A percentile compares a stretch with the other conserved stretches of the same genome.
Conservation (phyloP, 92 coral and sea anemone genomes). For the Phenganax subtilis region DNA sequence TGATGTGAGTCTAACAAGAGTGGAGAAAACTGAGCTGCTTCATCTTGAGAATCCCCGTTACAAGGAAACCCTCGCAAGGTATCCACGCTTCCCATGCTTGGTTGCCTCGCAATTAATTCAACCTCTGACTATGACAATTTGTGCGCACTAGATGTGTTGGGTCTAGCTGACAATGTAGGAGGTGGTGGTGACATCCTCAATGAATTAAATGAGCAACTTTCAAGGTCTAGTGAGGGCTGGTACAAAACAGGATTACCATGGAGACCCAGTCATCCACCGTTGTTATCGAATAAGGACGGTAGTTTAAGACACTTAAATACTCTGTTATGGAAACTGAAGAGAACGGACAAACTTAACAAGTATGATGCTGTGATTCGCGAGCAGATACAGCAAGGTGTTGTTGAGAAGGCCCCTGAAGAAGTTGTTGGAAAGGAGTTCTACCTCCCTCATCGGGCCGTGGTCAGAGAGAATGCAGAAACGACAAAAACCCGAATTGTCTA, state of each 20-base stretch:
- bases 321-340: background rate
- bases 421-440: slow-evolving; percentile 17
- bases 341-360: background rate
- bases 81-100: background rate
- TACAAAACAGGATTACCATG: background rate
- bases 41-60: slow-evolving; percentile 9
- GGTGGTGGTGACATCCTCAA: background rate
- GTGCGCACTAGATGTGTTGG: slow-evolving; percentile 15
- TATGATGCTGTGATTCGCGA: slow-evolving; percentile 27
- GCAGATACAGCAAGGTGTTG: slow-evolving; percentile 12
- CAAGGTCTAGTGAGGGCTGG: slow-evolving; percentile 12
- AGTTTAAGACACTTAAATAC: slow-evolving; percentile 15
- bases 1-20: background rate
- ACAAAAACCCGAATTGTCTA: background rate
- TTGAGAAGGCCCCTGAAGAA: background rate
- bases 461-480: slow-evolving; percentile 13
- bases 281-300: slow-evolving; percentile 13
- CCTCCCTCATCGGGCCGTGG: slow-evolving; percentile 23
- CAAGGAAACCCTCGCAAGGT: background rate
- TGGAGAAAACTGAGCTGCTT: slow-evolving; percentile 9
- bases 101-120: slow-evolving; percentile 2
- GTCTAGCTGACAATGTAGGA: background rate
- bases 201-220: slow-evolving; percentile 8
- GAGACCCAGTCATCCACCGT: slow-evolving; percentile 7
- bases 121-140: slow-evolving; percentile 11